Base-by-base conservation (phyloP, 2,888 invertebrate species). In the Craniophora ligustri region DNA sequence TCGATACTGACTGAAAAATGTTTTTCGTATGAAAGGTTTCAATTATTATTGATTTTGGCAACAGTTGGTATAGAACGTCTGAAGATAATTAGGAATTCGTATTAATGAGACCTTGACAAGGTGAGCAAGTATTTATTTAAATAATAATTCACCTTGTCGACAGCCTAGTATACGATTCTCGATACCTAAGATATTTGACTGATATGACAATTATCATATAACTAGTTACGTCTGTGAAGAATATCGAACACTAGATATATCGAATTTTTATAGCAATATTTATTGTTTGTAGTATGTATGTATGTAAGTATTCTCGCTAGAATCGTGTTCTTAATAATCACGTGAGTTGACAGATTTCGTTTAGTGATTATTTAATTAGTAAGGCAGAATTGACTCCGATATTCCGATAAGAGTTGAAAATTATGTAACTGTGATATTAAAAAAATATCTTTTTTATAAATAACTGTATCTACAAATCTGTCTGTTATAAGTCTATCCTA, bases 11-110 rank as follows among this genome's bases (percentile, higher is more conserved):
- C n/a, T 28, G 11, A n/a, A 10, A 11, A 21, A 28, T 26, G 40
- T 28, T 10, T 30, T 38, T n/a, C 13, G 10, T 41, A 35, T 45
- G 28, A 66, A 64, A 31, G 67, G 67, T 48, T 67, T 64, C 62
- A 41, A 30, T n/a, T n/a, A 26, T 48, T 31, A 55, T 45, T 45
- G 31, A 48, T 36, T 61, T 67, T 64, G 16, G 53, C 35, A 54
- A 54, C 67, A 53, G 38, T 39, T 45, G 21, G 7, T 19, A 13
- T 4, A 48, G 19, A 61, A 61, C 67, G 62, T 61, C 51, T 46
- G 35, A 16, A 32, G 40, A 61, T 55, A 48, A 64, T 44, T 35
- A 58, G 21, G 42, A 31, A 54, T 54, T 40, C 40, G 28, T 54
- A 47, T 26, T 54, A 41, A 51, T 41, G 23, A 34, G 40, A 32